These are phyloP conservation scores for Chlorodrepanis virens DNA, from an alignment of 2,113 vertebrate genomes.

Conservation along the genomic window DNA sequence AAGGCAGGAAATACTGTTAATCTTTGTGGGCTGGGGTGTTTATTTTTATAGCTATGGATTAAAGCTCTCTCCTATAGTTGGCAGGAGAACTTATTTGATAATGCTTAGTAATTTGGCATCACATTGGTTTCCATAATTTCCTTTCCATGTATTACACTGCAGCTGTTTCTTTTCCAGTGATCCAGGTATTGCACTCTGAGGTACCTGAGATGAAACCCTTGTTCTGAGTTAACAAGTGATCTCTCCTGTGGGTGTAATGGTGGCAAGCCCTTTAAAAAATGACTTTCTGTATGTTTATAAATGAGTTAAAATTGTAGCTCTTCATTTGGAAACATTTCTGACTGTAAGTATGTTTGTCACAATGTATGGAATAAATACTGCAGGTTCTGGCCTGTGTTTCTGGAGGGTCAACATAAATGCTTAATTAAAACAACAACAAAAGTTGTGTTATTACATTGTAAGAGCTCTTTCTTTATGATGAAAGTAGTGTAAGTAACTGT, in stretches of 20 bases:
- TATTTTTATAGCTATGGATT: background rate
- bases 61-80: background rate
- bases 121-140: background rate
- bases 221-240: background rate
- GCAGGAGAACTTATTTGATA: background rate
- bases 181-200: background rate
- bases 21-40: background rate
- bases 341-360: background rate
- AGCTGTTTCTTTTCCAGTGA: background rate
- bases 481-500: background rate
- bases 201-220: background rate
- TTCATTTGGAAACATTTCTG: background rate
- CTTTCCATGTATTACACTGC: background rate
- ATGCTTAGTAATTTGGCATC: background rate
- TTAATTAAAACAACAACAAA: background rate
- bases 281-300: background rate
- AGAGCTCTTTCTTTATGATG: background rate
- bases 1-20: background rate
- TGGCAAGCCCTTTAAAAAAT: background rate
- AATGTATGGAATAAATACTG: background rate
- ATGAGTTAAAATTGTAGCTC: background rate
- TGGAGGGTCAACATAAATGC: background rate
- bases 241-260: background rate
- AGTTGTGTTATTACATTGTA: background rate
- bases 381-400: background rate